A percentile compares a stretch with the other conserved stretches of the same genome.
Conservation (phyloP, 2,113 vertebrate species). For the Upupa epops region DNA sequence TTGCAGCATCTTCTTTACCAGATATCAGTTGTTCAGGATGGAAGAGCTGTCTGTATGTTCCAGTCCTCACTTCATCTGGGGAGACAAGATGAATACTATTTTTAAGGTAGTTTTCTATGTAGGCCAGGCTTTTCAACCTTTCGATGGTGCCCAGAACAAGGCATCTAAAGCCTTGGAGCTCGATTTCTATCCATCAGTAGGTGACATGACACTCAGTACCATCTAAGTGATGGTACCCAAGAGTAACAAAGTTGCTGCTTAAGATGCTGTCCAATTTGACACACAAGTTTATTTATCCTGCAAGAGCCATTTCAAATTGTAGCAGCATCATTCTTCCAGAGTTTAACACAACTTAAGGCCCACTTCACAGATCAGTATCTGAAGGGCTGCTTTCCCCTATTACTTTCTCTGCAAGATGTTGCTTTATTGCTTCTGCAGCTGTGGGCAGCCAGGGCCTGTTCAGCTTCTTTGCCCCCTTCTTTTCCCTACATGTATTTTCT, state of each 20-base stretch:
- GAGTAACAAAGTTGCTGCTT: not conserved
- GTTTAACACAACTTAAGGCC: not conserved
- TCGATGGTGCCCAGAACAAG: not conserved
- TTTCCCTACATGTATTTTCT: not conserved
- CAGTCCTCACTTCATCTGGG: constrained; percentile 83
- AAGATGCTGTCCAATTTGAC: not conserved
- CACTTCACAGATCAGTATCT: not conserved
- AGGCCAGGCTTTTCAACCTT: not conserved
- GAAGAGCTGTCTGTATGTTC: constrained; percentile 81
- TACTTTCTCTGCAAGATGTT: not conserved
- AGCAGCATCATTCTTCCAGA: not conserved
- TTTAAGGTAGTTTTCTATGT: not conserved
- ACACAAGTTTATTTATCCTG: not conserved
- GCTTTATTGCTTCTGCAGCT: not conserved
- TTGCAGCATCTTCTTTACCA: constrained; percentile 89
- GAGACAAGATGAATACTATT: not conserved
- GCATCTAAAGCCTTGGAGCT: not conserved
- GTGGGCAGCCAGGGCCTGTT: not conserved
- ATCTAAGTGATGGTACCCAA: not conserved
- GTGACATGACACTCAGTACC: not conserved
- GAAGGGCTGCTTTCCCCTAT: not conserved
- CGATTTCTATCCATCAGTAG: not conserved
- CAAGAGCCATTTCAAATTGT: not conserved
- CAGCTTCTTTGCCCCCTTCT: not conserved
- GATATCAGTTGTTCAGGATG: constrained; percentile 89